Base-by-base conservation (phyloP, 2,797 vertebrate species). In the Mus caroli region DNA sequence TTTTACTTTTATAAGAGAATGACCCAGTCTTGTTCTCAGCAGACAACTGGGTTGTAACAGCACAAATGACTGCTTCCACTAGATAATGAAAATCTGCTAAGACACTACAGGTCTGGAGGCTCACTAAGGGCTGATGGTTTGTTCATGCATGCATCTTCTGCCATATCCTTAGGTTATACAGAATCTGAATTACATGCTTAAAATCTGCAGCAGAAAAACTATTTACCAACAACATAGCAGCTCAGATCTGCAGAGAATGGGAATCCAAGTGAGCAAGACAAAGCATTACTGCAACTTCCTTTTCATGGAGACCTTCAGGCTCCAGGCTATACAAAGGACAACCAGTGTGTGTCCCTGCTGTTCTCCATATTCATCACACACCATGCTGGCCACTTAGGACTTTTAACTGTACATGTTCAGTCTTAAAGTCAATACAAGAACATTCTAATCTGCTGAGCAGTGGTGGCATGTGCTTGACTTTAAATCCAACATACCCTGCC, bases 391-490 rank as follows among this genome's bases (percentile, higher is more conserved):
- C 60, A 12, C 71, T 80, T 46, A 91, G 31, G 31, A 94, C 24
- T 91, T 60, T 64, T 56, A 94, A 69, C 75, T 91, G 9, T 26
- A 50, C 11, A 71, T 10, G 93, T 88, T 88, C 43, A 14, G 58
- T 37, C 80, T 95, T 94, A 80, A 73, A 84, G 86, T 64, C 88
- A 87, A 79, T 37, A 87, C 15, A 97, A 93, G 37, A 93, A 56
- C 11, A 88, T 9, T 76, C 73, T 46, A 76, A 28, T 76, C 26
- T 46, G 11, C 26, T 3, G 1, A 26, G 75, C 13, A 14, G 40
- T 28, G 2, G 26, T 76, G 24, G 75, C 22, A 15, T 26, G 28
- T 8, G 13, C 43, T 28, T 15, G 43, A 43, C 43, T 46, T 31
- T 46, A 76, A 76, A 6, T 43, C 43, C 24, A 50, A 28, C 26